Base-by-base conservation (phyloP, 2,888 invertebrate species). In the Drosophila rubida region DNA sequence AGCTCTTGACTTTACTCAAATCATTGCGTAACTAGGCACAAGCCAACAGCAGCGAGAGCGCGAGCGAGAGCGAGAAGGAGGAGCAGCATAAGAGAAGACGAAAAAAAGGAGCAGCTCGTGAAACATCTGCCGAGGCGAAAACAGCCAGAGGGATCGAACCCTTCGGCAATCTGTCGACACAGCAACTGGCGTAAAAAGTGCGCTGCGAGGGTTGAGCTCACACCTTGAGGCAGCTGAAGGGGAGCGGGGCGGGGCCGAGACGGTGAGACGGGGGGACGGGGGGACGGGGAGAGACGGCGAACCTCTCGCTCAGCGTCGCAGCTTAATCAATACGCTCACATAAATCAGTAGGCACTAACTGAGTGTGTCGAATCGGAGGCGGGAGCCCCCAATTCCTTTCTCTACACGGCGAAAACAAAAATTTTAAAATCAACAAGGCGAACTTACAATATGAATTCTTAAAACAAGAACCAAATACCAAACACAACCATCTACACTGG, bases 11-110 rank as follows among this genome's bases (percentile, higher is more conserved):
- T 41, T 50, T 42, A 37, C 35, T 53, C 64, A 75, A 88, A 87
- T 87, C 84, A 83, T 88, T 86, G 82, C 85, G 78, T 86, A 86
- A 86, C 82, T 69, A 80, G 69, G 67, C 72, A 14, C n/a, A 57
- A 68, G 41, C 39, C 44, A 19, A 39, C 13, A 37, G 30, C n/a
- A 32, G n/a, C 27, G 9, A 9, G 27, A 27, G 22, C 16, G 19
- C 27, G 8, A 19, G 14, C 3, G n/a, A 32, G 4, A 14, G n/a
- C n/a, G 14, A 14, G 5, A n/a, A 30, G 45, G 8, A 35, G 7
- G 19, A 32, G n/a, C n/a, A 16, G 9, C 13, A 2, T 11, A 51
- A 45, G 7, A 19, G 49, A 27, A 13, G 4, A 55, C 11, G 39
- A 54, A 45, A 66, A 25, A 61, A 58, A 58, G 76, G 66, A 71